Evolutionary conservation across 2,888 invertebrate genomes (phyloP).

Genomic region (Phanerotoma sp.): DNA sequence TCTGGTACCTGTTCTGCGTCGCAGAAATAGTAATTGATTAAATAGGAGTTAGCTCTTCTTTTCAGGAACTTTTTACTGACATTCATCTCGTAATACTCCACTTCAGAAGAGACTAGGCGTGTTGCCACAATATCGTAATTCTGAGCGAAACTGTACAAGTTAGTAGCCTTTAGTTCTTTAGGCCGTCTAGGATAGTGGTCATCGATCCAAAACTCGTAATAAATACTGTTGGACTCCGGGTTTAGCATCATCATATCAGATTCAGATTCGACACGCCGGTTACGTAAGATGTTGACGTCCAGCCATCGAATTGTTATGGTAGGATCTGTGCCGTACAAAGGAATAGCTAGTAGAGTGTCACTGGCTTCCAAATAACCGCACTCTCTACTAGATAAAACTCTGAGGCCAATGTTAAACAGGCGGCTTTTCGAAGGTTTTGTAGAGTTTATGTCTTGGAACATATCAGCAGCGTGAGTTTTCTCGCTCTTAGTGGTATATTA

Average conservation of each 20-base stretch:
- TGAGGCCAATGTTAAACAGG: constrained; percentile 34
- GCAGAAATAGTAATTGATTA: constrained; percentile 24
- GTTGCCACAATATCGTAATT: constrained; percentile 37
- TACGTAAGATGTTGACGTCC: constrained; percentile 11
- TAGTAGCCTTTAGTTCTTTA: constrained; percentile 33
- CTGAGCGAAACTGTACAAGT: constrained; percentile 36
- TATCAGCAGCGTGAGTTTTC: constrained; percentile 33
- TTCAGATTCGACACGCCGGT: constrained; percentile 4
- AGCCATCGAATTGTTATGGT: constrained; percentile 19
- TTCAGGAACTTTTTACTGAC: constrained; percentile 24
- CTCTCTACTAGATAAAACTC: constrained; percentile 14
- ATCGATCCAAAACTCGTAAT: constrained; percentile 13
- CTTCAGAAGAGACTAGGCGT: too few species aligned
- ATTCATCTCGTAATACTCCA: too few species aligned
- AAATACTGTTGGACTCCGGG: constrained; percentile 13
- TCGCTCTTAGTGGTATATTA: constrained; percentile 43
- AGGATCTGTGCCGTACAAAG: constrained; percentile 15
- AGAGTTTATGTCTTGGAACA: constrained; percentile 38
- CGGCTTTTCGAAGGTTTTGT: constrained; percentile 37
- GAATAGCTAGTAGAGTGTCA: constrained; percentile 23
- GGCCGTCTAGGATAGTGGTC: constrained; percentile 25
- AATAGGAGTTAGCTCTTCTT: too few species aligned
- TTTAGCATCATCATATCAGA: not conserved
- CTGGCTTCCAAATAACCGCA: constrained; percentile 29
- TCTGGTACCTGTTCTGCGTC: constrained; percentile 29